Evolutionary conservation across 2,888 invertebrate species (phyloP).

Genomic region (Coleophora flavipennella): DNA sequence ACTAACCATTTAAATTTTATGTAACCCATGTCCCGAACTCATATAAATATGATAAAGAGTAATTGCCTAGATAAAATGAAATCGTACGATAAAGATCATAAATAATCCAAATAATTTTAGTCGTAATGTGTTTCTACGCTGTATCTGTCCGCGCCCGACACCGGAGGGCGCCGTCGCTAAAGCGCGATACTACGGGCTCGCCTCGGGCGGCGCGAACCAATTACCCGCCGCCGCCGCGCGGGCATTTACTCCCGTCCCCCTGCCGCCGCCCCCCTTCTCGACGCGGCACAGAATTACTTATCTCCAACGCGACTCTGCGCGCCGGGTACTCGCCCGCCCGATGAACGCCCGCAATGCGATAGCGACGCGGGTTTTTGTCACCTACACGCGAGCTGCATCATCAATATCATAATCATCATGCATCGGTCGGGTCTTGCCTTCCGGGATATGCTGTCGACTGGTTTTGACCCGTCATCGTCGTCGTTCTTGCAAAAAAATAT

Average conservation of each 20-base stretch:
- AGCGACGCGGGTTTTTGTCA: conserved; percentile 39
- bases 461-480: no score
- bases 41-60: no score
- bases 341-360: conserved; percentile 62
- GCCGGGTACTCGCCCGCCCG: conserved; percentile 62
- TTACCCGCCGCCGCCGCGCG: conserved; percentile 63
- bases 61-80: no score
- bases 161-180: conserved; percentile 72
- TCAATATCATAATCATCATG: no score
- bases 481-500: no score
- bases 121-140: conserved; percentile 33
- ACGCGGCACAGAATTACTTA: conserved; percentile 49
- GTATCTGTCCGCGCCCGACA: conserved; percentile 48
- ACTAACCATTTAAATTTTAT: neutral
- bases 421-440: no score
- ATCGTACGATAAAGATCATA: no score
- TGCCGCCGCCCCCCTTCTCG: conserved; percentile 24
- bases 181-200: conserved; percentile 72
- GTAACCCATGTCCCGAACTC: no score
- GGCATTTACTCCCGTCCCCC: conserved; percentile 27
- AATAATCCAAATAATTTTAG: conserved; percentile 16
- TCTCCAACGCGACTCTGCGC: conserved; percentile 39
- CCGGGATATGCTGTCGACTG: no score
- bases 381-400: conserved; percentile 7
- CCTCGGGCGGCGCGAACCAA: conserved; percentile 73